A percentile compares a stretch with the other conserved stretches of the same genome.
Evolutionary conservation across 2,113 vertebrate species (phyloP).

Genomic region (Tychaedon coryphoeus): DNA sequence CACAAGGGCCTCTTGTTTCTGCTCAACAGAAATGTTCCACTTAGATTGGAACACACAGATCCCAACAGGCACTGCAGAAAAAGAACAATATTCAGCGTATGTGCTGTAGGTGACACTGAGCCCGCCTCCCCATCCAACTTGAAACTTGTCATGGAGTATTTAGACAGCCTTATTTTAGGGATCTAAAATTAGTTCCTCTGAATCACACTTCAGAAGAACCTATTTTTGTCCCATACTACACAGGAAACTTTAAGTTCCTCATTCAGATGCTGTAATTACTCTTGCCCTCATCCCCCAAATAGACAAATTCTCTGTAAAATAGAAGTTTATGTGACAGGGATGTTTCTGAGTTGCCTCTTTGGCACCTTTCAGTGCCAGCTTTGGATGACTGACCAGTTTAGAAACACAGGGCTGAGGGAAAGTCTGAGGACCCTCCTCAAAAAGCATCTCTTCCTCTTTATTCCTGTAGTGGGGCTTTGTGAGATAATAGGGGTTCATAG

Average conservation of each 20-base stretch:
- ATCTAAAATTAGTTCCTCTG: constrained; percentile 54
- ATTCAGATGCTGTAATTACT: not conserved
- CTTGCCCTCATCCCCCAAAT: not conserved
- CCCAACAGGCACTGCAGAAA: not conserved
- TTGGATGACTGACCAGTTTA: not conserved
- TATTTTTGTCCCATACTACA: constrained; percentile 32
- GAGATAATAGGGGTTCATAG: not conserved
- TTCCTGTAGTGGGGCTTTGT: not conserved
- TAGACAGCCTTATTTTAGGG: constrained; percentile 22
- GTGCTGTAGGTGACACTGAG: not conserved
- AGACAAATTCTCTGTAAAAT: not conserved
- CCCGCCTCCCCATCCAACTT: not conserved
- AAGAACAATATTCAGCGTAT: not conserved
- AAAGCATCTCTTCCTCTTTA: not conserved
- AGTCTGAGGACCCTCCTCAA: not conserved
- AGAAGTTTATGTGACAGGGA: not conserved
- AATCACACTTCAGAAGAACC: constrained; percentile 3
- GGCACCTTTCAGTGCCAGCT: not conserved
- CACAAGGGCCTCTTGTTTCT: not conserved
- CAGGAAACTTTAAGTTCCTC: constrained; percentile 10
- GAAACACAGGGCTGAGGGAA: not conserved
- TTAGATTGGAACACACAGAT: not conserved
- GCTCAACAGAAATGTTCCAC: not conserved
- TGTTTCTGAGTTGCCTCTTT: not conserved
- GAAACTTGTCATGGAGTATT: not conserved